These are phyloP conservation scores for Colistium nudipinnis DNA, from an alignment of 2,113 vertebrate genomes.

Conservation along the genomic window DNA sequence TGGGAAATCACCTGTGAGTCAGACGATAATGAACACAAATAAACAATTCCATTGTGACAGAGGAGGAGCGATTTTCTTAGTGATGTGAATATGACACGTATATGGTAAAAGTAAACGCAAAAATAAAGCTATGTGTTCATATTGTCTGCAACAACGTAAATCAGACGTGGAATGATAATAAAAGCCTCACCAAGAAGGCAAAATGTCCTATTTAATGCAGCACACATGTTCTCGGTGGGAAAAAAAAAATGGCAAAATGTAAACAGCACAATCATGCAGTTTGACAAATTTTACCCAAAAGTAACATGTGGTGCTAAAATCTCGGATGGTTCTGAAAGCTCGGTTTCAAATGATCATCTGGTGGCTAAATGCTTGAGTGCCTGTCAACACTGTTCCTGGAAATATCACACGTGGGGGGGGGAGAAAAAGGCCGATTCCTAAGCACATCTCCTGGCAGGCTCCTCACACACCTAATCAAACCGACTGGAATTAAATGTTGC, in stretches of 20 bases:
- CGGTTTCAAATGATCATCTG: background rate
- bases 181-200: background rate
- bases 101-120: background rate
- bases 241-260: background rate
- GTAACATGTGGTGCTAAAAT: background rate
- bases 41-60: background rate
- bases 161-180: background rate
- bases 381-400: slow-evolving; percentile 16
- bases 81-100: background rate
- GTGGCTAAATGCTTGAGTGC: background rate
- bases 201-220: background rate
- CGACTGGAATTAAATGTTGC: slow-evolving; percentile 1
- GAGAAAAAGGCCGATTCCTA: slow-evolving; percentile 23
- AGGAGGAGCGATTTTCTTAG: background rate
- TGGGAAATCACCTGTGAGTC: slow-evolving; percentile 91
- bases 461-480: slow-evolving; percentile 64
- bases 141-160: background rate
- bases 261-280: background rate
- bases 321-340: background rate
- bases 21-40: slow-evolving; percentile 20
- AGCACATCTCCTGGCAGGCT: slow-evolving; percentile 43
- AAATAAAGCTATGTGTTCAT: background rate
- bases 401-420: no score
- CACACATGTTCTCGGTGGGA: no score
- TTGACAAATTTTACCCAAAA: background rate